Percentiles rank a stretch among this genome's conserved stretches.
Evolutionary conservation across 1,140 invertebrate species (phyloP).

Genomic region (Cherax quadricarinatus): DNA sequence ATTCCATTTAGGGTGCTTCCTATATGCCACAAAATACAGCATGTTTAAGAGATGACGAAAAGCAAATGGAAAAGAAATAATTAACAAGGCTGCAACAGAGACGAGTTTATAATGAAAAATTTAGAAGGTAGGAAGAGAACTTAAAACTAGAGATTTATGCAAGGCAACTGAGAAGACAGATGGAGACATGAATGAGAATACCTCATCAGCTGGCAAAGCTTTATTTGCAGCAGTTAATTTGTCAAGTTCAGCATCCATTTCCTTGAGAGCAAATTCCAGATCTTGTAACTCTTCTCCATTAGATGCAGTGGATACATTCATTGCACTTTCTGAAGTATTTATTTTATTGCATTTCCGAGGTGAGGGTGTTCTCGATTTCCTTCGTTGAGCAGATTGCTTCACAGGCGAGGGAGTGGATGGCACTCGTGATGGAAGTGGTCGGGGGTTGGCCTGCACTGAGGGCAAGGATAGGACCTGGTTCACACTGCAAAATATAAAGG

Average conservation of each 20-base stretch:
- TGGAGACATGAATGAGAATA: background rate
- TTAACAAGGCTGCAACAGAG: no score
- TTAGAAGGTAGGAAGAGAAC: no score
- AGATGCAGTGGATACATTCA: background rate
- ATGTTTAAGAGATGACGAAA: no score
- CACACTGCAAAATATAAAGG: background rate
- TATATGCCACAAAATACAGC: no score
- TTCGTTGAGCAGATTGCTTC: background rate
- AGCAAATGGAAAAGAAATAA: no score
- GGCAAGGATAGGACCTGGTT: slow-evolving; percentile 27
- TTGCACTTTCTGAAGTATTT: background rate
- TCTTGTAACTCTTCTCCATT: slow-evolving; percentile 27
- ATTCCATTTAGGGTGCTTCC: no score
- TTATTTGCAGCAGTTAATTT: background rate
- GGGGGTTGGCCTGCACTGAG: slow-evolving; percentile 12
- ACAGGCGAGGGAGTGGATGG: slow-evolving; percentile 36
- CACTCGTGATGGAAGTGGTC: slow-evolving; percentile 46
- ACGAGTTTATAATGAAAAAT: no score
- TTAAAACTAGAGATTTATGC: no score
- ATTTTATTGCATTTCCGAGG: slow-evolving; percentile 4
- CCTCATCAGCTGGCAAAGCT: background rate
- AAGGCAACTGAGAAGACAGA: no score
- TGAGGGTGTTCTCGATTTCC: background rate
- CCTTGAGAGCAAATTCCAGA: slow-evolving; percentile 36
- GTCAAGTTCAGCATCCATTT: background rate